Evolutionary conservation across 53 echinoderm and acorn worm genomes (phyloP).

Genomic region (Henricia sp.): DNA sequence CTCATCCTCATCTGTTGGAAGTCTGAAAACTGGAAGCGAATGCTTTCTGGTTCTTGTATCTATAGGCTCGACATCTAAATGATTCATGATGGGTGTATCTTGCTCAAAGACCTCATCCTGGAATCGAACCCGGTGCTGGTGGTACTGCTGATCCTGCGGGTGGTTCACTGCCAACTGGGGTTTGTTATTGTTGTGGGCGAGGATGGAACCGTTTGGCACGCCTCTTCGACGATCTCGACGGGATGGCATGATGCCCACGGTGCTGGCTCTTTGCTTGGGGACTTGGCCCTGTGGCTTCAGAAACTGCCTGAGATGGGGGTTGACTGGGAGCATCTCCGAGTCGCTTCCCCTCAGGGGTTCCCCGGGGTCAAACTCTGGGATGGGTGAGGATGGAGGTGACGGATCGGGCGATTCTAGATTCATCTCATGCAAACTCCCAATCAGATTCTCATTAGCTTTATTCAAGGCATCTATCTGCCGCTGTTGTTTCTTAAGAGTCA

Average conservation of each 20-base stretch:
- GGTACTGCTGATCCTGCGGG: not conserved
- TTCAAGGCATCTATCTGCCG: constrained; percentile 92
- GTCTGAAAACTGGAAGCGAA: constrained; percentile 88
- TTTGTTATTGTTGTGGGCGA: constrained; percentile 29
- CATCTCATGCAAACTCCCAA: constrained; percentile 77
- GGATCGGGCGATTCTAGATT: constrained; percentile 38
- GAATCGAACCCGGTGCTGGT: constrained; percentile 77
- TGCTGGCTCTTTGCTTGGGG: constrained; percentile 40
- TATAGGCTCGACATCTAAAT: constrained; percentile 17
- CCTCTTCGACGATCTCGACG: constrained; percentile 20
- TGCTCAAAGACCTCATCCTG: constrained; percentile 68
- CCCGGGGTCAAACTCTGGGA: constrained; percentile 19
- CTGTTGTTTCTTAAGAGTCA: constrained; percentile 72
- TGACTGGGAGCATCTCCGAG: too few species aligned
- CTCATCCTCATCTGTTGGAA: constrained; percentile 68
- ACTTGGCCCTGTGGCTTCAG: not conserved
- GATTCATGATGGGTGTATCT: not conserved
- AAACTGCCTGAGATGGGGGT: constrained; percentile 14
- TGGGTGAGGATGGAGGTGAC: constrained; percentile 27
- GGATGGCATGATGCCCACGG: constrained; percentile 37
- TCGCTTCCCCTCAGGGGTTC: constrained; percentile 1
- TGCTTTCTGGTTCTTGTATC: constrained; percentile 75
- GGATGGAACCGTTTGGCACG: constrained; percentile 52
- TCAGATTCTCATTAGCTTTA: constrained; percentile 78
- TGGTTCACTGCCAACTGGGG: not conserved